Base-by-base conservation (phyloP, 1,140 invertebrate species). In the Aplysia californica region DNA sequence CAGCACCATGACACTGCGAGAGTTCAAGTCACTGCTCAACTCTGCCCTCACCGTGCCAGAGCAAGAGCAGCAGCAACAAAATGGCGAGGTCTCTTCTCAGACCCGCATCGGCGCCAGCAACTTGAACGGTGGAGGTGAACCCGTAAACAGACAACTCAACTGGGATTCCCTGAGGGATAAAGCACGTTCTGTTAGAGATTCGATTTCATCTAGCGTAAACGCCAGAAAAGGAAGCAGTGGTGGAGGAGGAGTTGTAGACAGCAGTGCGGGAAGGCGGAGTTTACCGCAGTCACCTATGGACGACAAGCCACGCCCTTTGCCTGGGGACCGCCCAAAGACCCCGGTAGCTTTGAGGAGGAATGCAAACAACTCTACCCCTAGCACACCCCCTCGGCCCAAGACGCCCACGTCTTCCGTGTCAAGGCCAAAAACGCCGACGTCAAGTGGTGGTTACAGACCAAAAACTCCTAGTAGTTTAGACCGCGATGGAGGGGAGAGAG, bases 1-100 rank as follows among this genome's bases (percentile, higher is more conserved):
- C 41, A 87, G 82, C 79, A 87, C 85, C 15, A 86, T 87, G 86
- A 86, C 86, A 0, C 56, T 87, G 64, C 78, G 82, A 6, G 85
- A 87, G 74, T 87, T 87, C 73, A 83, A 83, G 68, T 86, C 84
- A 31, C 79, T 87, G 31, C 73, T 87, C 44, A 85, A 81, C 64
- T 83, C 78, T 75, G 58, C 78, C 5, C 71, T 86, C 0, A 78
- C 85, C 6, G 82, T 82, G 5, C 83, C 81, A 0, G 39, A 69
- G n/a, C n/a, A n/a, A n/a, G n/a, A n/a, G n/a, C n/a, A n/a, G n/a
- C n/a, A n/a, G n/a, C n/a, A n/a, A n/a, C n/a, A n/a, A n/a, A n/a
- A n/a, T n/a, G n/a, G n/a, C n/a, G n/a, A n/a, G n/a, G n/a, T n/a
- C n/a, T n/a, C n/a, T n/a, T 20, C 70, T 4, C 44, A 67, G 38